Evolutionary conservation across 2,113 vertebrate genomes (phyloP).

Genomic region (Muntiacus reevesi): DNA sequence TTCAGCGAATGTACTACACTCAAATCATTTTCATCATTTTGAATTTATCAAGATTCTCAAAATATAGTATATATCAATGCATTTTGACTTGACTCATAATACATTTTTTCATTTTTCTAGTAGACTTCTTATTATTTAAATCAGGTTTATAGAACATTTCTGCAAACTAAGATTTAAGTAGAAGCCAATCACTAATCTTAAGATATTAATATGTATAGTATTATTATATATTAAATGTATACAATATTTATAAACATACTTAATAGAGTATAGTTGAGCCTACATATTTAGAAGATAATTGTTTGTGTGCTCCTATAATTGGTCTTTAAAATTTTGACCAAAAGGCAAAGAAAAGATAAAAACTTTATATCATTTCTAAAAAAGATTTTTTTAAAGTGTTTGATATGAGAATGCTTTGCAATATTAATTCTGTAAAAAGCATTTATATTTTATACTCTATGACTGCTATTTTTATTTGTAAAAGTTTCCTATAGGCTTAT

Average conservation of each 20-base stretch:
- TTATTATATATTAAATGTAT: too few relatives aligned
- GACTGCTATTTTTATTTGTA: background rate
- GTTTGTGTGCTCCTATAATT: too few relatives aligned
- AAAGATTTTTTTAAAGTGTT: background rate
- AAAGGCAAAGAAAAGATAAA: background rate
- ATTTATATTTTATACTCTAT: background rate
- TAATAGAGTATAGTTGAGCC: background rate
- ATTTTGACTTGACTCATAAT: background rate
- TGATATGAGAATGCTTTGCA: background rate
- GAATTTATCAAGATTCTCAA: background rate
- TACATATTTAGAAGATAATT: background rate
- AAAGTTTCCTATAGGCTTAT: background rate
- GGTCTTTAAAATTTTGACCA: background rate
- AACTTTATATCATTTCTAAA: background rate
- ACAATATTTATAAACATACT: too few relatives aligned
- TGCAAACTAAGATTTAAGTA: background rate
- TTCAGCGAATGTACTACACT: background rate
- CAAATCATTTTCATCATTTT: background rate
- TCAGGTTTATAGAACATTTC: background rate
- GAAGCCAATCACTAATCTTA: background rate
- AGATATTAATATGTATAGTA: too few relatives aligned
- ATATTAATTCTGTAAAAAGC: background rate
- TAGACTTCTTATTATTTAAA: background rate
- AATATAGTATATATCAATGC: background rate
- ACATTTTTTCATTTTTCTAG: background rate